Evolutionary conservation across 2,113 vertebrate species (phyloP), one percentile per base, ranked within the genome.

Genomic region (Pardalotus punctatus): DNA sequence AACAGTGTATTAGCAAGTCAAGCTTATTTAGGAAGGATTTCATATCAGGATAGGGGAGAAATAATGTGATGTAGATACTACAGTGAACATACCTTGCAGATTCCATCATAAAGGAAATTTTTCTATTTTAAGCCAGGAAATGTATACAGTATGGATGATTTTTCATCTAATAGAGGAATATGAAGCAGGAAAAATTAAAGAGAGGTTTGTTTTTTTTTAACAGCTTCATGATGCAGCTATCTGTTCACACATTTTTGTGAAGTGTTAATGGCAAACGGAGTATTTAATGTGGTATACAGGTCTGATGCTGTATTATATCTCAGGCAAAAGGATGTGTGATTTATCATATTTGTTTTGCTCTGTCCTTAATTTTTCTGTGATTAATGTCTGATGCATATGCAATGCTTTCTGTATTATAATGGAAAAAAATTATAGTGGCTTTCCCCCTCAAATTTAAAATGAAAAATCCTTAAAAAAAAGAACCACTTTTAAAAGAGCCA

Each of bases 261-360:
- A 42, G 33, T 69, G 45, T 81, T 82, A 66, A 81, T 76, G 47
- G 33, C 57, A 96, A 87, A 79, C 60, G 61, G 7, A 33, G 42
- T 53, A 72, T 28, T 79, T 93, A 94, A 85, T 96, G 73, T 76
- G 45, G 54, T 84, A 64, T 87, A 65, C 70, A 91, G 16, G 9
- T 35, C 35, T 90, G 53, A 84, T 91, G 58, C 36, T 82, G 67
- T 88, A 82, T 91, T 90, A 72, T 89, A 61, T 65, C 29, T 74
- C 25, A 60, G 40, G 31, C 20, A 91, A 86, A 88, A 94, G 3
- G 25, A 79, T 80, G 58, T 66, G 33, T 82, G 79, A 95, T 94
- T 96, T 94, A 86, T 96, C 45, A 57, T 89, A 80, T 90, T 91
- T 78, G 65, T 42, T 96, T 96, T 97, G 62, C 62, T 51, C 5